Evolutionary conservation across 2,797 vertebrate species (phyloP), one percentile per base, ranked within the genome.

Genomic region (Sciurus carolinensis): DNA sequence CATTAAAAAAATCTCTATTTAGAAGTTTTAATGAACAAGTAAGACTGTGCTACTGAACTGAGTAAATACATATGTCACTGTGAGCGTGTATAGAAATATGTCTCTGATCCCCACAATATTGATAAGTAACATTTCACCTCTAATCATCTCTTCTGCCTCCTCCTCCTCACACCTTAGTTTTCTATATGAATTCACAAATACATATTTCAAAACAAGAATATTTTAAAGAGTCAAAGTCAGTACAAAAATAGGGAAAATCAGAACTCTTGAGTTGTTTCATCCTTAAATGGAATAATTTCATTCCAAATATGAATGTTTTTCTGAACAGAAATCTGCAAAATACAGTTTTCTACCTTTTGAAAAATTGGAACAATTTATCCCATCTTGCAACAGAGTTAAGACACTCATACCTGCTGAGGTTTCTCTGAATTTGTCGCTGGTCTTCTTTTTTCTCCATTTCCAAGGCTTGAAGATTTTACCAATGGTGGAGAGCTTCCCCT

Each of bases 391-490:
- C 17, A 28, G 75, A 69, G 17, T 28, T 50, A 44, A 9, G 15
- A 86, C 5, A 50, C 7, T 93, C 98, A 50, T 98, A 99, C 99
- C 99, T 99, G 99, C 99, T 93, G 99, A 99, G 0, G 99, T 99
- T 98, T 99, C 99, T 98, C 99, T 99, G 98, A 99, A 99, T 98
- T 99, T 99, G 97, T 99, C 99, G 75, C 99, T 99, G 54, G 99
- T 99, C 98, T 99, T 99, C 99, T 99, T 99, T 98, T 99, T 99
- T 96, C 99, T 99, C 99, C 99, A 99, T 98, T 99, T 99, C 99
- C 99, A 99, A 87, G 99, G 99, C 98, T 99, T 99, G 98, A 99
- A 99, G 92, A 99, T 99, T 98, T 99, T 99, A 30, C 99, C 99
- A 44, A 99, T 98, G 57, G 99, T 99, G 4, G 99, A 99, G 69